Evolutionary conservation across 2,888 invertebrate species (phyloP), one percentile per base, ranked within the genome.

Genomic region (Epinotia ramella): DNA sequence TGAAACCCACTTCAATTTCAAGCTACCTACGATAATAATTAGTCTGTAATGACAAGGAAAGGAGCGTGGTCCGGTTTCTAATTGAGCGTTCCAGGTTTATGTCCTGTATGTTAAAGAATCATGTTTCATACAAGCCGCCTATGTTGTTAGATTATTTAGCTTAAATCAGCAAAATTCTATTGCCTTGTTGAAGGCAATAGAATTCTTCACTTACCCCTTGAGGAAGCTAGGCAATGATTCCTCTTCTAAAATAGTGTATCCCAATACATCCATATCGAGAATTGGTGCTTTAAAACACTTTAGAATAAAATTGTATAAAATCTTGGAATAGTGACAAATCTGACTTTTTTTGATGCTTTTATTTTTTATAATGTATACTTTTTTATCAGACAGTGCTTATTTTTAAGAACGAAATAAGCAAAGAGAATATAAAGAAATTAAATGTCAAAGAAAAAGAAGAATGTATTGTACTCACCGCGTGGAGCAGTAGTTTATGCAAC

Each of bases 211-310:
- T 85, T 80, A 91, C 91, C 83, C 85, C 80, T 83, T 86, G 46
- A 89, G 78, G 20, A 79, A 79, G 66, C 86, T 82, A 13, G 89
- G 86, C 24, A 88, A 63, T 73, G 86, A 83, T 16, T 91, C 89
- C 68, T 80, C 80, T 75, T 88, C 84, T 70, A 90, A 80, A 79
- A 88, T 83, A 13, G 81, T 82, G 64, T 91, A 91, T 11, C 82
- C 84, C 80, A 87, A 82, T 82, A 83, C 86, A 44, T 44, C 78
- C 64, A 12, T 60, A 56, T 49, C 57, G 71, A 57, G 40, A 62
- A 73, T 75, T 64, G 18, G 44, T 68, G 56, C 53, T 53, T 53
- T 16, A 53, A 66, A 66, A 53, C 28, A 12, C 28, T 33, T 53
- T n/a, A 7, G 6, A 18, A 53, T 46, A 62, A 71, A 76, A 76